Evolutionary conservation across 1,140 invertebrate genomes (phyloP).

Genomic region (Euura saliciscinereae): DNA sequence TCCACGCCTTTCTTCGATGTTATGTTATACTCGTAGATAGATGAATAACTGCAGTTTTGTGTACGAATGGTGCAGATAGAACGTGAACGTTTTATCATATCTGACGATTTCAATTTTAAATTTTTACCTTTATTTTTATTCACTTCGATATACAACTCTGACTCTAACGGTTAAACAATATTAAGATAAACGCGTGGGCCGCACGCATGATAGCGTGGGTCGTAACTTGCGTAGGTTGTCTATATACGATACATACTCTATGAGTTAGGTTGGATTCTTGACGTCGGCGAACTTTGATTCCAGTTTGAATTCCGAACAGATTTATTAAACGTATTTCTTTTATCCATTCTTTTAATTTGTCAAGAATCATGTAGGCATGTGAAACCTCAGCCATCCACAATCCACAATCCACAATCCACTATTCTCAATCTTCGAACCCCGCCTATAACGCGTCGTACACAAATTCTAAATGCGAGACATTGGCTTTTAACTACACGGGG

Average conservation of each 20-base stretch:
- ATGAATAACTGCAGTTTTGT: no score
- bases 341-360: no score
- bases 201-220: background rate
- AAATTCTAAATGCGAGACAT: slow-evolving; percentile 34
- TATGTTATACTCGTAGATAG: no score
- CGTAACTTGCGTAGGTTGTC: background rate
- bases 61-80: no score
- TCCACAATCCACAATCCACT: background rate
- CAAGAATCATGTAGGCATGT: no score
- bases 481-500: background rate
- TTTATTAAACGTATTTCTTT: background rate
- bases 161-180: slow-evolving; percentile 2
- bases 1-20: no score
- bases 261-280: background rate
- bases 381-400: background rate
- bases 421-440: background rate
- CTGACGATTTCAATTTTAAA: no score
- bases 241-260: background rate
- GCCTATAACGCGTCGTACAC: slow-evolving; percentile 27
- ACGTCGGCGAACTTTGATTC: slow-evolving; percentile 6
- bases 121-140: no score
- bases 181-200: background rate
- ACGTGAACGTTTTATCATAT: no score
- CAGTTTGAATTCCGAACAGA: background rate
- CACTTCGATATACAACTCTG: no score